Evolutionary conservation across 2,797 vertebrate genomes (phyloP).

Genomic region (Muscicapa striata): DNA sequence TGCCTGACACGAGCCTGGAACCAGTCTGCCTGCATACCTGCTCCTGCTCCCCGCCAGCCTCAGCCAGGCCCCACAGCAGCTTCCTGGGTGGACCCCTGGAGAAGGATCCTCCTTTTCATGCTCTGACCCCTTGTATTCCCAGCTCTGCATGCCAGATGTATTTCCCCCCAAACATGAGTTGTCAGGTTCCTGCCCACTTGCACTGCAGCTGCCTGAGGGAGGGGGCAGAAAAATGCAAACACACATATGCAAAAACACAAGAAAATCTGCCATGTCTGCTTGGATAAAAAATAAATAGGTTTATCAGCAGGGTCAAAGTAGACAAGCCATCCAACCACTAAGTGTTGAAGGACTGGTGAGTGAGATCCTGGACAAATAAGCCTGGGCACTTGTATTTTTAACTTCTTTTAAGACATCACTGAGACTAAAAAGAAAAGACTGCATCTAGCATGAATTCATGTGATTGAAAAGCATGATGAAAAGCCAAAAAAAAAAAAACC

Average conservation of each 20-base stretch:
- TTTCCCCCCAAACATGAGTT: not conserved
- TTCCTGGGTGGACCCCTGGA: not conserved
- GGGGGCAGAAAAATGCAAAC: not conserved
- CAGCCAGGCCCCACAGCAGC: not conserved
- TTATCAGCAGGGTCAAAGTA: not conserved
- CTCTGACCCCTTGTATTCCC: not conserved
- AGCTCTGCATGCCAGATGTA: not conserved
- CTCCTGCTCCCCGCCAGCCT: not conserved
- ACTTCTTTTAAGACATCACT: not conserved
- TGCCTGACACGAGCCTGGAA: not conserved
- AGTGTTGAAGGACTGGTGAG: not conserved
- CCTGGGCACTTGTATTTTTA: not conserved
- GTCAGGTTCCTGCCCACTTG: not conserved
- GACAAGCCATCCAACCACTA: not conserved
- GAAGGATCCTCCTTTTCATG: not conserved
- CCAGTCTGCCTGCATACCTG: slow-evolving; percentile 43
- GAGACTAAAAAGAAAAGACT: not conserved
- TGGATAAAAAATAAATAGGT: not conserved
- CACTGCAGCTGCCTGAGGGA: not conserved
- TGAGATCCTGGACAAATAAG: not conserved
- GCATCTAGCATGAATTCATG: not conserved
- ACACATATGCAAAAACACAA: not conserved
- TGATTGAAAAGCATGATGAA: not conserved
- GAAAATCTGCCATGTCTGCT: not conserved
- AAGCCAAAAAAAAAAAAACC: not conserved